Evolutionary conservation across 2,113 vertebrate genomes (phyloP).

Genomic region (Psettodes erumei): DNA sequence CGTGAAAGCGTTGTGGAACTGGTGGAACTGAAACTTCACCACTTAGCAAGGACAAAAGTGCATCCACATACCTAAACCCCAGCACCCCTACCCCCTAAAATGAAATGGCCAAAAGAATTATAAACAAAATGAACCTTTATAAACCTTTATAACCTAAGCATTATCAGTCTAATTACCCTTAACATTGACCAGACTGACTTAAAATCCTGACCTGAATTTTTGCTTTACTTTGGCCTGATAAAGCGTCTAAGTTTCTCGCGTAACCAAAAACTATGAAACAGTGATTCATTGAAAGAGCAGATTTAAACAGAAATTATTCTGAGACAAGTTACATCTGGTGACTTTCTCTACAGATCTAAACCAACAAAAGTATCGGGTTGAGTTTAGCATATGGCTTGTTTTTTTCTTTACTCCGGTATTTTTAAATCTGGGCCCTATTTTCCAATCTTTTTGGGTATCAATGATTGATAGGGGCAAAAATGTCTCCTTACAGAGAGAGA

Average conservation of each 20-base stretch:
- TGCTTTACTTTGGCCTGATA: not conserved
- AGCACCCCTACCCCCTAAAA: not conserved
- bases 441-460: no score
- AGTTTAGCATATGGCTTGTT: not conserved
- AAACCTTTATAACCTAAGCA: not conserved
- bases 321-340: not conserved
- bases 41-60: not conserved
- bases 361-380: not conserved
- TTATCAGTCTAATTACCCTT: not conserved
- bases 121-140: not conserved
- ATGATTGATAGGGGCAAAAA: not conserved
- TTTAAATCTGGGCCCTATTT: not conserved
- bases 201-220: not conserved
- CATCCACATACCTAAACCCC: not conserved
- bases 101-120: not conserved
- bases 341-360: slow-evolving; percentile 11
- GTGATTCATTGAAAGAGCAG: not conserved
- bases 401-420: not conserved
- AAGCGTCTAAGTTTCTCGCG: not conserved
- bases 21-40: not conserved
- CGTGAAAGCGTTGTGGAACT: not conserved
- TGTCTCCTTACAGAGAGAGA: no score
- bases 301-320: slow-evolving; percentile 5
- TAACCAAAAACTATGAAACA: not conserved
- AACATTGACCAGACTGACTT: not conserved